Base-by-base conservation (phyloP, 1,140 invertebrate genomes). In the Bombus impatiens region DNA sequence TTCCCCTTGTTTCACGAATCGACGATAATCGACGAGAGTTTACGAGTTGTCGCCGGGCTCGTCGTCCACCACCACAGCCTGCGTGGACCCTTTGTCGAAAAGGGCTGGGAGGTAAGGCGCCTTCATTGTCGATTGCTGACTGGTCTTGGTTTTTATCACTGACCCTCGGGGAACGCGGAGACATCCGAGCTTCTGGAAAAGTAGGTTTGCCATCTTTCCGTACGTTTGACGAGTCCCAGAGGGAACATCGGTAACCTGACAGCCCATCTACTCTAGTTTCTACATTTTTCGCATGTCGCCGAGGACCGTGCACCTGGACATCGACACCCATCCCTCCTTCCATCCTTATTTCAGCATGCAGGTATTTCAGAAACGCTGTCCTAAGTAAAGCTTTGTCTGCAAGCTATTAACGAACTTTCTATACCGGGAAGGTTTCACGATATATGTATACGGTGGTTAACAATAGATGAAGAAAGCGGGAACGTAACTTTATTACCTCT, bases 171-270 rank as follows among this genome's bases (percentile, higher is more conserved):
- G 92, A 91, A 37, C 68, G 82, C 68, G 70, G 78, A 89, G 79
- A 89, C 86, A 91, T 87, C 79, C 81, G 71, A 78, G 87, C 70
- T 74, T 82, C 84, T 79, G 89, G 88, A 84, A 84, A 91, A 92
- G 90, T 87, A 91, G 90, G 91, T 90, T 91, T 82, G 80, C 87
- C 88, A 92, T 91, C 87, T 91, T 92, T 91, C 82, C 88, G 85
- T 91, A 90, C 87, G 86, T 93, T 93, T 92, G 89, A 93, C 92
- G 92, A 84, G 92, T 93, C 92, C 91, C 92, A 65, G 68, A 90
- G 92, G 92, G 86, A 88, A 93, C 92, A 92, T 93, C 86, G 92
- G 82, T 92, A 91, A 93, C 91, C 86, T 87, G 92, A 92, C 92
- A 87, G 87, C 86, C 91, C 86, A 93, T 93, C 92, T 87, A 87